Conservation (phyloP, 2,797 vertebrate genomes). For the Lacerta viridis region DNA sequence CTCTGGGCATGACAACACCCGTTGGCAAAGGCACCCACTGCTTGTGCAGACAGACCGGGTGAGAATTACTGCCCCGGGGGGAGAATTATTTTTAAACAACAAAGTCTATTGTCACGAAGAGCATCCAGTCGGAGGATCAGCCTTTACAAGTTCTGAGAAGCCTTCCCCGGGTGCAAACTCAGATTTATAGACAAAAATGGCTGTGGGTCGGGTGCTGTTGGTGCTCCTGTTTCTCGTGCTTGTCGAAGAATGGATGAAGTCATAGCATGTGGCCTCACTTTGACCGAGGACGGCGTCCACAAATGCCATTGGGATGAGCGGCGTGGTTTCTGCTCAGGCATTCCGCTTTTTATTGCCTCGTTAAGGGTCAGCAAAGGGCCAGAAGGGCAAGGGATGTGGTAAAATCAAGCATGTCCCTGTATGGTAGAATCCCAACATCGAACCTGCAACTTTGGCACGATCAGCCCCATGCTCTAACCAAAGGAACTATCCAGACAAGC, state of each 20-base stretch:
- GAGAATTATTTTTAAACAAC: conserved; percentile 30
- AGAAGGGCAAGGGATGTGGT: background rate
- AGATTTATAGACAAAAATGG: conserved; percentile 17
- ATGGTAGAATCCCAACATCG: background rate
- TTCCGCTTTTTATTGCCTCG: conserved; percentile 42
- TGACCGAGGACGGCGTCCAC: conserved; percentile 25
- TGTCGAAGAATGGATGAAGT: background rate
- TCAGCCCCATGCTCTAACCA: no score
- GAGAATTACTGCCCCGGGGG: background rate
- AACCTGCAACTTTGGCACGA: no score
- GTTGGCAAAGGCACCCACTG: background rate
- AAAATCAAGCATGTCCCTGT: background rate
- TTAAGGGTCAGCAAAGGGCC: conserved; percentile 32
- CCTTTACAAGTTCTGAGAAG: conserved; percentile 31
- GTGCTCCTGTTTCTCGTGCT: background rate
- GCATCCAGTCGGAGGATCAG: background rate
- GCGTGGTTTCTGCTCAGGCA: conserved; percentile 8
- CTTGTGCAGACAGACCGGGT: background rate
- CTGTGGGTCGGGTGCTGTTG: background rate
- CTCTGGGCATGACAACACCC: background rate
- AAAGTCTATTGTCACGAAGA: background rate
- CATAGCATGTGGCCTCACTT: background rate
- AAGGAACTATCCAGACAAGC: no score
- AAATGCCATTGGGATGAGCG: background rate
- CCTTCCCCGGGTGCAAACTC: conserved; percentile 3